Evolutionary conservation across 2,113 vertebrate genomes (phyloP), one percentile per base, ranked within the genome.

Genomic region (Todiramphus saurophagus): DNA sequence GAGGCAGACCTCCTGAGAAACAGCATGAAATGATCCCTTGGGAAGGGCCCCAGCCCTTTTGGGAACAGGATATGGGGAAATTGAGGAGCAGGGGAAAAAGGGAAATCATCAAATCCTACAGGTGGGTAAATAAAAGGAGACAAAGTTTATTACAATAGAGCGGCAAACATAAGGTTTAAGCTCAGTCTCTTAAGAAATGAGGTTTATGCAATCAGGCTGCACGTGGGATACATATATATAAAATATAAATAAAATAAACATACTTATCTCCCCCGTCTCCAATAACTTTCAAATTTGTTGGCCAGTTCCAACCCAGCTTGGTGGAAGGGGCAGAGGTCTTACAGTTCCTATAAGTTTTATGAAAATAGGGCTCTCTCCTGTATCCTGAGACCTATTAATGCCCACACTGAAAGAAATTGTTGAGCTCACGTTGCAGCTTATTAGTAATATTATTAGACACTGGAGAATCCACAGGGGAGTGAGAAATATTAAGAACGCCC

Each of bases 191-290:
- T 53, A 94, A 96, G 89, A 76, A 82, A 94, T 79, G 74, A 96
- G 82, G 84, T 90, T 96, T 93, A 73, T 44, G 90, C 93, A 85
- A 62, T 44, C 89, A 63, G 70, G 9, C 93, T 91, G 93, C 95
- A 97, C 37, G 37, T 94, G 95, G 96, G 95, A 96, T 94, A 93
- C 62, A 68, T 79, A 73, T 85, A 79, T 83, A 97, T 95, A 93
- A 96, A 96, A 95, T 62, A 97, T 90, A 96, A 95, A 95, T 96
- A 96, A 97, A 97, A 94, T 90, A 96, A 96, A 97, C 87, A 95
- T 86, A 93, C 89, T 93, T 64, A 69, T 96, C 96, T 95, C 95
- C 94, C 95, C 77, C 0, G 62, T 59, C 93, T 94, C 96, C 89
- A 94, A 96, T 96, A 96, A 96, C 89, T 91, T 83, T 48, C 73